These are phyloP conservation scores for Allolobophora icterica DNA, from an alignment of 2,888 invertebrate genomes.

Conservation along the genomic window DNA sequence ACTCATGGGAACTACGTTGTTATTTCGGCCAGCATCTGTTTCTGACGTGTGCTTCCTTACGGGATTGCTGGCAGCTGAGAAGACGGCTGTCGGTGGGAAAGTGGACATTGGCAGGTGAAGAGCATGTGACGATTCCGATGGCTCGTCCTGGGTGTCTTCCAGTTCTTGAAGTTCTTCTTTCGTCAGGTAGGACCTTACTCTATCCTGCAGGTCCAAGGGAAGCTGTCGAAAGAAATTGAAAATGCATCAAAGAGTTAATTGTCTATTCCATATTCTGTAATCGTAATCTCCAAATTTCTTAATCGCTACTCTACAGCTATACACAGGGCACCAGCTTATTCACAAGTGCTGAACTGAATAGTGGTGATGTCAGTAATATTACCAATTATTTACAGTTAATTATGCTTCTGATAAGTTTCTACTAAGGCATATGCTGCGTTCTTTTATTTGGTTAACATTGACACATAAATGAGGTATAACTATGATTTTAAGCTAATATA, in stretches of 20 bases:
- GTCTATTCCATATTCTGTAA: not conserved
- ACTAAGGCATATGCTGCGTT: no score
- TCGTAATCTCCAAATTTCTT: no score
- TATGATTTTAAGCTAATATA: no score
- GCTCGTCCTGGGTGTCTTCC: slow-evolving; percentile 46
- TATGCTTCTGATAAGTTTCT: no score
- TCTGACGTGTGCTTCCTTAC: not conserved
- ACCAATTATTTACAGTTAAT: no score
- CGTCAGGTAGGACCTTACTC: slow-evolving; percentile 71
- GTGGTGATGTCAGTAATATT: no score
- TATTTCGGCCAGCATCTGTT: not conserved
- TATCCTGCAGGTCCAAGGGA: slow-evolving; percentile 86
- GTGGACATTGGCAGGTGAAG: slow-evolving; percentile 80
- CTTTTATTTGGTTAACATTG: no score
- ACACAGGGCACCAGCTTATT: no score
- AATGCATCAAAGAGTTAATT: not conserved
- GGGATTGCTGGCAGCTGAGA: not conserved
- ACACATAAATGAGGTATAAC: no score
- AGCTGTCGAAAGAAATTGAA: slow-evolving; percentile 70
- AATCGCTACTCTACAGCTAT: no score
- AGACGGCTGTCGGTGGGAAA: slow-evolving; percentile 78
- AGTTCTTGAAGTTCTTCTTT: slow-evolving; percentile 57
- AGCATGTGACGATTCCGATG: slow-evolving; percentile 61
- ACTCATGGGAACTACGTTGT: not conserved
- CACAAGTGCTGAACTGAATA: no score